phyloP scores from a whole-genome alignment of 2,888 invertebrate species.

The Poecilus cupreus region DNA sequence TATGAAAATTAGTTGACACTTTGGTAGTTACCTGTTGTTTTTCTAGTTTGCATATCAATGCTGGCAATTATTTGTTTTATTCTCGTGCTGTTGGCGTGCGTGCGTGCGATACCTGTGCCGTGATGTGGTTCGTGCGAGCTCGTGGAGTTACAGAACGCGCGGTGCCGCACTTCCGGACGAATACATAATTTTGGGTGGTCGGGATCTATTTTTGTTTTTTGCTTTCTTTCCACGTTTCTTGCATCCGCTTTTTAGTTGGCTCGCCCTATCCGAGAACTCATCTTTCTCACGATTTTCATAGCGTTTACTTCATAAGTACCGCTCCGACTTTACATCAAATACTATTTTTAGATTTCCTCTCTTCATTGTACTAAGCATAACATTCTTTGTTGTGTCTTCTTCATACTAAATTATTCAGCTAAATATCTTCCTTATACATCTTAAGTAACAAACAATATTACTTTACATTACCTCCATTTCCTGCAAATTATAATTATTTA shows the following conservation, averaged over 20 bases:
- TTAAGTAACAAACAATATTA: no score
- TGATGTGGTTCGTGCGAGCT: background rate
- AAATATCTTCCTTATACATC: no score
- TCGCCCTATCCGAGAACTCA: constrained; percentile 39
- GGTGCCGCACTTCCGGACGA: constrained; percentile 54
- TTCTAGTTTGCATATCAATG: constrained; percentile 56
- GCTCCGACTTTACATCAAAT: constrained; percentile 20
- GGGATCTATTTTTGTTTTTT: constrained; percentile 44
- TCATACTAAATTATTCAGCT: background rate
- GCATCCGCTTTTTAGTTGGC: constrained; percentile 52
- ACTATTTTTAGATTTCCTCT: constrained; percentile 22
- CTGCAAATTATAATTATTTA: no score
- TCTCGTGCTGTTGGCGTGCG: background rate
- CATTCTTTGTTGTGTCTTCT: constrained; percentile 7
- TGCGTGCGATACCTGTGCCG: constrained; percentile 50
- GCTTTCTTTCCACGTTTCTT: constrained; percentile 55
- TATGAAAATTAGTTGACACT: constrained; percentile 58
- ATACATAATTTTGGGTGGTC: constrained; percentile 57
- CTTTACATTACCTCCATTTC: no score
- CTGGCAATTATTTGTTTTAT: constrained; percentile 51
- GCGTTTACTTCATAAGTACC: constrained; percentile 39
- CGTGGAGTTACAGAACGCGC: constrained; percentile 17
- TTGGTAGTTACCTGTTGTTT: constrained; percentile 57
- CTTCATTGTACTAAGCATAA: background rate
- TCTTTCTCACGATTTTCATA: constrained; percentile 55